phyloP scores from a whole-genome alignment of 2,113 vertebrate genomes.

The Ceyx cyanopectus region DNA sequence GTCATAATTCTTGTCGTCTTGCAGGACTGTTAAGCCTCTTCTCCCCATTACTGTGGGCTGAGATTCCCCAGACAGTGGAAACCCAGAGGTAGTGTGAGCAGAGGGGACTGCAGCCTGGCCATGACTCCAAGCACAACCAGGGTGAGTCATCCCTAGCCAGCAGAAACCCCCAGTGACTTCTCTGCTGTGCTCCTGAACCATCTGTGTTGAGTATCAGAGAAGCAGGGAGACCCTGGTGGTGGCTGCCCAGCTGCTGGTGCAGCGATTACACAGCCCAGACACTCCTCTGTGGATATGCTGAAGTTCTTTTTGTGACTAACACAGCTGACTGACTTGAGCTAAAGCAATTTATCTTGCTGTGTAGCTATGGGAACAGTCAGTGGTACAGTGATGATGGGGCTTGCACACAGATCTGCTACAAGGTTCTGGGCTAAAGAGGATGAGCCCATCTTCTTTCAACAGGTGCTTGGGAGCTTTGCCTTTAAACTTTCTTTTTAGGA shows the following conservation, averaged over 20 bases:
- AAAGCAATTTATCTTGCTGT: background rate
- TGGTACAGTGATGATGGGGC: background rate
- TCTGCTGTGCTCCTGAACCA: background rate
- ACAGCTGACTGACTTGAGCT: background rate
- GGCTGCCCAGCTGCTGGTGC: background rate
- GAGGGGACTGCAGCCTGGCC: background rate
- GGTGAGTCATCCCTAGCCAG: background rate
- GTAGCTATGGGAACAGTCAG: slow-evolving; percentile 44
- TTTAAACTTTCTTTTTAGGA: background rate
- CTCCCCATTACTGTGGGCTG: background rate
- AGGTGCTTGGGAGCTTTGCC: background rate
- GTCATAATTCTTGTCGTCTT: background rate
- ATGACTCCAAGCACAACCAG: background rate
- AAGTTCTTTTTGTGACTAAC: background rate
- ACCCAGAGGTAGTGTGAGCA: background rate
- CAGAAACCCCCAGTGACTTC: fast-evolving
- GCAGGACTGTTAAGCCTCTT: background rate
- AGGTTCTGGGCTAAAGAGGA: background rate
- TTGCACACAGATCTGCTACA: background rate
- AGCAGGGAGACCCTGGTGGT: background rate
- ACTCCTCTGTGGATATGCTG: background rate
- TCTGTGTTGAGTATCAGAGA: background rate
- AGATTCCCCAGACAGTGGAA: background rate
- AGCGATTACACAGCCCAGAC: background rate
- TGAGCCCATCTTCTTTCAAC: background rate